Evolutionary conservation across 2,888 invertebrate genomes (phyloP), one percentile per base, ranked within the genome.

Genomic region (Hirtodrosophila histrioides): DNA sequence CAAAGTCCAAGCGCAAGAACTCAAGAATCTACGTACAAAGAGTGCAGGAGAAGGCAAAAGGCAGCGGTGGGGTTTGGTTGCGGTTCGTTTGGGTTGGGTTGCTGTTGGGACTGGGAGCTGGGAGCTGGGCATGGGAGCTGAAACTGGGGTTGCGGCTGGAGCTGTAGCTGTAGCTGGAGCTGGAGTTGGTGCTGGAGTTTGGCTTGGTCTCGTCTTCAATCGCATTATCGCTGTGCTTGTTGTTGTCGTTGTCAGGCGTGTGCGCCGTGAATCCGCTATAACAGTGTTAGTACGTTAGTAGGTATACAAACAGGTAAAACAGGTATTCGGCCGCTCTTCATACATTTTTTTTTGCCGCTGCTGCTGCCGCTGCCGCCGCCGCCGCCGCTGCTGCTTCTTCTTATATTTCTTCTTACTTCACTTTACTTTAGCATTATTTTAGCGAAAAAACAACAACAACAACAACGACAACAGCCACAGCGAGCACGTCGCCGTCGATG

Each of bases 221-320:
- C 64, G 69, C 48, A 55, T 51, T 66, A 43, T 49, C 53, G 62
- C 43, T 48, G 46, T 12, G 17, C 53, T 12, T 39, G 63, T 48
- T 37, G 75, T 49, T 69, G 72, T 74, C 67, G 80, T 65, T 69
- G 75, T 62, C 81, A 74, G 86, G 83, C 80, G 79, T 86, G 78
- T 84, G 85, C 78, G 84, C 71, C 61, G 71, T 77, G 88, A 79
- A 88, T 89, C 91, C 91, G 90, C 90, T 89, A 90, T 90, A 91
- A 89, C 85, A 91, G 88, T 91, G 91, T 91, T 91, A 91, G 91
- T 90, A 91, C 91, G 91, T 91, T 91, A 90, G 91, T 90, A 91
- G 90, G 90, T 89, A 90, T 77, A 82, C 74, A 89, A 91, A 91
- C 91, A 90, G 91, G 91, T 91, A 90, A 90, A 91, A 91, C 91